Conservation (phyloP, 1,140 invertebrate species). For the Drosophila ambigua region DNA sequence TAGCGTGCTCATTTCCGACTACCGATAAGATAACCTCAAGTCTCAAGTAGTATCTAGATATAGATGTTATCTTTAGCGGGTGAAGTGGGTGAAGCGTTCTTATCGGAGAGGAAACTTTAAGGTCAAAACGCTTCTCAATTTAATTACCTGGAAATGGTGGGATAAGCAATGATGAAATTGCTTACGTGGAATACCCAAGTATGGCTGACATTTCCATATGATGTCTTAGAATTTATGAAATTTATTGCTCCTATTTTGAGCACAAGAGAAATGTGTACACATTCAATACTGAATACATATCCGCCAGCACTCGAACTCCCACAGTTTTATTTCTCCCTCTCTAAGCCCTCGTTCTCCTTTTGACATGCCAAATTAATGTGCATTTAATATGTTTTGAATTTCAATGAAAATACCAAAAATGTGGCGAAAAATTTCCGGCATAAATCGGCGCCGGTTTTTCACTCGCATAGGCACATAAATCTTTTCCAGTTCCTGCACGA, state of each 20-base stretch:
- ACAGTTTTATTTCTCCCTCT: conserved; percentile 15
- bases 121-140: neutral
- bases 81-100: neutral
- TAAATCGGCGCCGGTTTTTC: conserved; percentile 57
- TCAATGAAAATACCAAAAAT: conserved; percentile 60
- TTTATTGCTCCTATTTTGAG: too few species aligned
- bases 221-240: too few species aligned
- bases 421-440: conserved; percentile 71
- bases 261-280: neutral
- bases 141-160: neutral
- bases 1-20: conserved; percentile 8
- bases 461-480: conserved; percentile 52
- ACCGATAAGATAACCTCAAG: conserved; percentile 29
- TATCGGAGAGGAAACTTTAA: conserved; percentile 6
- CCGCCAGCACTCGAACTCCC: conserved; percentile 28
- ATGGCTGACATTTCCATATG: too few species aligned
- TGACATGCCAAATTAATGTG: conserved; percentile 65
- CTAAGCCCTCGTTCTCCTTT: neutral
- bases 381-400: conserved; percentile 76
- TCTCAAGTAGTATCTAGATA: conserved; percentile 21
- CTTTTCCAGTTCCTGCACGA: conserved; percentile 26
- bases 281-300: conserved; percentile 38
- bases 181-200: too few species aligned
- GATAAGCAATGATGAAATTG: too few species aligned
- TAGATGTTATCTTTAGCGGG: conserved; percentile 23